Base-by-base conservation (phyloP, 2,113 vertebrate species). In the Petrocephalus microphthalmus region DNA sequence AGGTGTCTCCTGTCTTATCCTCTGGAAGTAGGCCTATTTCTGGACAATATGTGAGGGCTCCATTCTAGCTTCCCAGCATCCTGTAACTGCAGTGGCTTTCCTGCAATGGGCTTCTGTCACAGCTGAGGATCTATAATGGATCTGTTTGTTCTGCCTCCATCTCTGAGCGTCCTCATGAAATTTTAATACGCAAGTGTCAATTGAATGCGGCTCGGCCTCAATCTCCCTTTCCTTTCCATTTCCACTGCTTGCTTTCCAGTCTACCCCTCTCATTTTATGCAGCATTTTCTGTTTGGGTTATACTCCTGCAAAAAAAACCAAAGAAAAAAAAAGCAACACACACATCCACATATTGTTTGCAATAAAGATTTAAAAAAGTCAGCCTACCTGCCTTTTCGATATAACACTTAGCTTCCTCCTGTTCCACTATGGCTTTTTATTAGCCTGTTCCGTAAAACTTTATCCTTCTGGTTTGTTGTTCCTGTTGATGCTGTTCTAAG, bases 141-240 rank as follows among this genome's bases (percentile, higher is more conserved):
- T 8, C 13, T 37, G 37, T 89, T 52, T 85, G 15, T 74, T 71
- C 51, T 81, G 33, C 67, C 89, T 71, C 81, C 2, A 47, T 90
- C 86, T 88, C 45, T 64, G 49, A 87, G 85, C 45, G 82, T 54
- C 82, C 91, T 93, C 87, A 91, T 94, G 90, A 94, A 93, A 93
- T 88, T 74, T 90, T 91, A 89, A 93, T 89, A 74, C 29, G 53
- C n/a, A 83, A 86, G 42, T 89, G 81, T 86, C 87, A 53, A 90
- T 90, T 47, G 37, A 85, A 89, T 90, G 87, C 89, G 90, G 87
- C 56, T n/a, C 67, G 7, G 49, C 86, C 49, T 89, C 33, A 91
- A 53, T 84, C 37, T 53, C 83, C 83, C 51, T 84, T 60, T 78
- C 86, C n/a, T n/a, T n/a, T n/a, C n/a, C n/a, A n/a, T n/a, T 52